Conservation (phyloP, 2,888 invertebrate species). For the Schizaphis graminum region DNA sequence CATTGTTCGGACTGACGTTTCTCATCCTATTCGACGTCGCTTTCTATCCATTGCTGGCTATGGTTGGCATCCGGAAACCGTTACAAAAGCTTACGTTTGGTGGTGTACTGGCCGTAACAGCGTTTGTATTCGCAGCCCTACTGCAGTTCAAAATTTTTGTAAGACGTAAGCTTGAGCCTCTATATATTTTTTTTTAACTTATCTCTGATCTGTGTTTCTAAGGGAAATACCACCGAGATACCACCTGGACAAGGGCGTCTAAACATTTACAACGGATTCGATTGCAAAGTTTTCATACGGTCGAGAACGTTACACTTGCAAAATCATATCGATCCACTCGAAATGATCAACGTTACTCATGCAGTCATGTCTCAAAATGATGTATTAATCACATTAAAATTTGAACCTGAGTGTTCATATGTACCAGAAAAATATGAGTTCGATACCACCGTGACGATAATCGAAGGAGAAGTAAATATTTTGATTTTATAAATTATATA, state of each 20-base stretch:
- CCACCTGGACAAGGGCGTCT: conserved; percentile 26
- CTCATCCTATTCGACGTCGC: conserved; percentile 86
- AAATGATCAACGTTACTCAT: not conserved
- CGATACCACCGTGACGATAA: not conserved
- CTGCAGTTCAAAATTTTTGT: conserved; percentile 73
- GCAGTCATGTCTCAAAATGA: not conserved
- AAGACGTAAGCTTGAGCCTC: conserved; percentile 21
- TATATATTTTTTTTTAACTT: not conserved
- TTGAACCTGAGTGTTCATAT: conserved; percentile 23
- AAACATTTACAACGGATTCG: conserved; percentile 53
- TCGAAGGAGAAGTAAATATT: conserved; percentile 29
- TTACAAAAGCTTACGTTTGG: conserved; percentile 90
- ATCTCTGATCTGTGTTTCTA: not conserved
- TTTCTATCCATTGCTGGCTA: conserved; percentile 84
- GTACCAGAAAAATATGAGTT: not conserved
- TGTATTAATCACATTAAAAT: not conserved
- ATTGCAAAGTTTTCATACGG: conserved; percentile 22
- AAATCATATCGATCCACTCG: not conserved
- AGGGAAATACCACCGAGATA: conserved; percentile 34
- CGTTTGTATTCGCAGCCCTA: conserved; percentile 87
- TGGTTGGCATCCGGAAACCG: conserved; percentile 80
- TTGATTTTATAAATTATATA: not conserved
- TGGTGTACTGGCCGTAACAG: conserved; percentile 84
- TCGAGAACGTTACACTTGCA: not conserved
- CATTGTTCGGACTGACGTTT: conserved; percentile 84